phyloP scores from a whole-genome alignment of 2,113 vertebrate species.

The Passer montanus region DNA sequence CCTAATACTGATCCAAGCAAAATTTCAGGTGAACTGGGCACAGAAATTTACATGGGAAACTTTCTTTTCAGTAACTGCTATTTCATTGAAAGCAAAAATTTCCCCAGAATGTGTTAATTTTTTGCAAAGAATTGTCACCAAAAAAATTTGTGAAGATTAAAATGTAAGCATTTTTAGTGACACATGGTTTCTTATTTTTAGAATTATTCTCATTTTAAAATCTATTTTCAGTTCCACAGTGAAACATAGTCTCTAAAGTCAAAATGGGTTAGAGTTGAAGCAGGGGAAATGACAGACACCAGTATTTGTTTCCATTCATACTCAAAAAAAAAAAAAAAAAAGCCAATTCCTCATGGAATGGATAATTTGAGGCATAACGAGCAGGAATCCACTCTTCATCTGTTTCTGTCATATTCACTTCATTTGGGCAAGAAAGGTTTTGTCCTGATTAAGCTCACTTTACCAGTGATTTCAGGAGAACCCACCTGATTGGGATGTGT shows the following conservation, averaged over 20 bases:
- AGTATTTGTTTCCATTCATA: neutral
- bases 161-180: neutral
- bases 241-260: neutral
- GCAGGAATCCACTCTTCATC: neutral
- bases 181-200: neutral
- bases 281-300: rapidly evolving
- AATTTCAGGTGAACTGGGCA: neutral
- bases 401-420: neutral
- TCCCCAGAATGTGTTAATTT: neutral
- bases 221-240: neutral
- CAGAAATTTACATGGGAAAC: neutral
- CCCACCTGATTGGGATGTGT: rapidly evolving
- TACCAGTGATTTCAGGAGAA: neutral
- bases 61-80: neutral
- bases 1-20: neutral
- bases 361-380: neutral
- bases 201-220: neutral
- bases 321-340: neutral
- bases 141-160: neutral
- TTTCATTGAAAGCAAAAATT: neutral
- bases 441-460: neutral
- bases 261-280: neutral
- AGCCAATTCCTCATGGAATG: neutral
- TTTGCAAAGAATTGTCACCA: neutral
- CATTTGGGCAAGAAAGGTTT: neutral